Evolutionary conservation across 1,140 invertebrate species (phyloP), one percentile per base, ranked within the genome.

Genomic region (Geopemphigus sp.): DNA sequence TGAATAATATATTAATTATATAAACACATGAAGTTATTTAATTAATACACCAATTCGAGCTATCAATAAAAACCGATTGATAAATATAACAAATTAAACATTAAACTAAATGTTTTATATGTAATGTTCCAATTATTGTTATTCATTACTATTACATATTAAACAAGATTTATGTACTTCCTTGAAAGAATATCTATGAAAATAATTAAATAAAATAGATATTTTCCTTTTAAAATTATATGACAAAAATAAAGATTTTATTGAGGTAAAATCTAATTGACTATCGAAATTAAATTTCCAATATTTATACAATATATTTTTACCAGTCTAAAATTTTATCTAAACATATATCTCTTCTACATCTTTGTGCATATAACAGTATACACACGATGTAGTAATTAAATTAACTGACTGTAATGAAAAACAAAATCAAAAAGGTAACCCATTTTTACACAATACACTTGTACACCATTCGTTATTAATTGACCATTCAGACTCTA

Each of bases 401-500:
- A 24, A 59, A 59, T 24, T 26, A 24, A 50, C 1, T 24, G 12
- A 47, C 8, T 10, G 22, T 5, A 39, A 66, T 68, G 14, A 68
- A 24, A 17, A 68, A 17, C 8, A 50, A 66, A 68, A 68, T 68
- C 11, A 24, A 45, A 47, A 68, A 45, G 14, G 64, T 68, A 68
- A 68, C 19, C 10, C 22, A 47, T 50, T 24, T 68, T 24, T 50
- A 72, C 29, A 72, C 17, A 72, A 54, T 14, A 50, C 17, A 15
- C 8, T n/a, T 72, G 24, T 29, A 32, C 19, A 29, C 17, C 10
- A 39, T 59, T 45, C 1, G 26, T 22, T 57, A 57, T 56, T 12
- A 56, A 15, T 56, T 59, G 56, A 76, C 72, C 32, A 39, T 76
- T 59, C 53, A 57, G 56, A 76, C 56, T 76, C 39, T 45, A 76